phyloP scores from a whole-genome alignment of 1,140 invertebrate species.

The Pinna nobilis region DNA sequence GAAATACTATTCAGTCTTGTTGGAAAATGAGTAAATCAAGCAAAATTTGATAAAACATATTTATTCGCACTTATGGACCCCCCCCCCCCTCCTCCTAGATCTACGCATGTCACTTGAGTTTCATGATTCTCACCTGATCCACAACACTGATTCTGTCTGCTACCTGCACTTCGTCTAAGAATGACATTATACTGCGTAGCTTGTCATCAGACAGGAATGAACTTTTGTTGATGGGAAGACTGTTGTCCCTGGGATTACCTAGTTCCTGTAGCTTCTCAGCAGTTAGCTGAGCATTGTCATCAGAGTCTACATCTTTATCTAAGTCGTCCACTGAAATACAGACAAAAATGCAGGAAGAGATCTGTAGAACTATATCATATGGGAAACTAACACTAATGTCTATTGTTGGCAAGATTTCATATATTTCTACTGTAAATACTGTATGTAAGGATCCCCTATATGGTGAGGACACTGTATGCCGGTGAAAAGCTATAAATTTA shows the following conservation, averaged over 20 bases:
- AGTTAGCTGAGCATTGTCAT: constrained; percentile 58
- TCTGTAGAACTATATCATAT: too few relatives aligned
- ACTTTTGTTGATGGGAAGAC: constrained; percentile 46
- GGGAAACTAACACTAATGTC: too few relatives aligned
- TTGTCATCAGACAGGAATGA: constrained; percentile 70
- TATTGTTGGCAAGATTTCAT: too few relatives aligned
- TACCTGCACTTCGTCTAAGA: constrained; percentile 73
- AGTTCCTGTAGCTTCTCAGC: constrained; percentile 65
- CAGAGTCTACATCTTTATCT: constrained; percentile 56
- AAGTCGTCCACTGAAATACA: constrained; percentile 70
- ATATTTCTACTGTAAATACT: too few relatives aligned
- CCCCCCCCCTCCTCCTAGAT: neutral
- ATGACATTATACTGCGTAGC: constrained; percentile 71
- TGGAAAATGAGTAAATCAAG: too few relatives aligned
- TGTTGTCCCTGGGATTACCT: constrained; percentile 49
- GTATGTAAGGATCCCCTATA: too few relatives aligned
- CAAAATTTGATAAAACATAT: too few relatives aligned
- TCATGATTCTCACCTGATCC: constrained; percentile 59
- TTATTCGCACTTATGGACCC: too few relatives aligned
- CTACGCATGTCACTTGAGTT: neutral
- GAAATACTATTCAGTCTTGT: too few relatives aligned
- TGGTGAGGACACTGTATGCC: too few relatives aligned
- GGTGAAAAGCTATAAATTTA: too few relatives aligned
- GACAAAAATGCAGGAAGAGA: too few relatives aligned
- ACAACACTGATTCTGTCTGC: constrained; percentile 70